Evolutionary conservation across 2,888 invertebrate species (phyloP), one percentile per base, ranked within the genome.

Genomic region (Shargacucullia verbasci): DNA sequence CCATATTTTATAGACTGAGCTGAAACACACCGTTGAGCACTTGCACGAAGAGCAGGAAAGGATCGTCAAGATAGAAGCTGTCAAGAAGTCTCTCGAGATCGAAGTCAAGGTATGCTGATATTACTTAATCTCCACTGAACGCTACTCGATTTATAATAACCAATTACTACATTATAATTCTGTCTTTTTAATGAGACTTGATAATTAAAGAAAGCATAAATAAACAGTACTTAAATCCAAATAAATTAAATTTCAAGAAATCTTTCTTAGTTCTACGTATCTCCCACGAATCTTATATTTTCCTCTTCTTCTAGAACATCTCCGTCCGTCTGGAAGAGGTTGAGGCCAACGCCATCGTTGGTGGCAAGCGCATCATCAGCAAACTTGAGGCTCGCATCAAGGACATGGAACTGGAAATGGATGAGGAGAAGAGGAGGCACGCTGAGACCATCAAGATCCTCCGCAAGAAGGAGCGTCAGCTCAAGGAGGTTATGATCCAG

Each of bases 381-480:
- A 99, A 99, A 95, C 95, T 99, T 88, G 99, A 99, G 92, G 97
- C 98, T 77, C 96, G 97, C 95, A 97, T 99, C 83, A 98, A 98
- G 86, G 99, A 99, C 86, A 95, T 99, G 92, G 99, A 99, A 93
- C 95, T 98, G 79, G 99, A 99, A 92, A 94, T 98, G 77, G 99
- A 99, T 86, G 99, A 99, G 92, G 99, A 99, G 94, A 98, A 98
- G 95, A 97, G 99, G 89, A 97, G 99, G 89, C 99, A 99, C 94
- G 97, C 98, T 78, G 99, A 99, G 94, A 98, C 99, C 84, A 98
- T 99, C 91, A 99, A 99, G 95, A 98, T 99, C 90, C 95, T 99
- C 87, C 97, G 99, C 94, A 99, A 99, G 96, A 99, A 99, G 96
- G 99, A 99, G 90, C 98, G 99, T 85, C 96, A 97, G 85, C 97